Base-by-base conservation (phyloP, 2,888 invertebrate genomes). In the Phrixothrix hirtus region DNA sequence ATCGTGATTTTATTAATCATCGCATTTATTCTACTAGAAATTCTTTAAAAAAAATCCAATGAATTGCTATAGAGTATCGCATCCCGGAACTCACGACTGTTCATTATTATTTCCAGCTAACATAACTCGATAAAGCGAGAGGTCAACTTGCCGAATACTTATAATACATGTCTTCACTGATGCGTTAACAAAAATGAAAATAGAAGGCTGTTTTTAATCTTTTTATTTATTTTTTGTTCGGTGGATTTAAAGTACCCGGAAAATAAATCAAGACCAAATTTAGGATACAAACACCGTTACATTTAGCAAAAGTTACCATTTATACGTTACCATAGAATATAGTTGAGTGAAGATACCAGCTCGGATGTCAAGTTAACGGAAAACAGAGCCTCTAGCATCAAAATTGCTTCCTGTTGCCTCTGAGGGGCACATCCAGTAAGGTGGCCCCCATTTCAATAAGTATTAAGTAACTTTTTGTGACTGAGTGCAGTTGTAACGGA, bases 311-410 rank as follows among this genome's bases (percentile, higher is more conserved):
- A 21, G 21, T 21, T 21, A 13, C 2, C 5, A 31, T 31, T 11
- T 13, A 12, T 31, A 12, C 6, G 49, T 49, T 31, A 30, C 7
- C 35, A 16, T 43, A 15, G 11, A 49, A n/a, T 43, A 37, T 25
- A 16, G 25, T 17, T 6, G 14, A 30, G 47, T 42, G 37, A 46
- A 55, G 55, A 57, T 45, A 43, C 21, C 30, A 37, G 38, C 59
- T 63, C 60, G 63, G 61, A 61, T 61, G 63, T 62, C 63, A 63
- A 48, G 60, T 58, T 63, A 63, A 63, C 63, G 63, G 63, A 61
- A 54, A 60, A 61, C 35, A 27, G 31, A 43, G 63, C 63, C 61
- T 56, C 49, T 42, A 57, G 63, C 63, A 38, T 44, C 43, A 35
- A 59, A 47, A 58, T 63, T 51, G 58, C 61, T 61, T 63, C 61